phyloP scores from a whole-genome alignment of 1,140 invertebrate species.

The Drosophila sechellia region DNA sequence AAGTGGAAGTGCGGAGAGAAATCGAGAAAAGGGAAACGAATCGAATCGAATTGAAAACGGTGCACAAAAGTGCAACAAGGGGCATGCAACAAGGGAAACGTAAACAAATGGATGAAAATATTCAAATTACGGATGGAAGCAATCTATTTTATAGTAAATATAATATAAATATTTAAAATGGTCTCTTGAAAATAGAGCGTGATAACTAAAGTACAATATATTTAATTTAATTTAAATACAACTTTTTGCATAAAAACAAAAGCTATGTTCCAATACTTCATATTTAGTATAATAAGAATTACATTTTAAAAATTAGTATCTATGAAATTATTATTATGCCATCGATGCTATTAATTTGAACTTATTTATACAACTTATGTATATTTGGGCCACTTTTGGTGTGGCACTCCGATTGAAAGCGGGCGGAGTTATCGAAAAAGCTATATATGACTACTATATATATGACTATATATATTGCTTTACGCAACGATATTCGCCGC shows the following conservation, averaged over 20 bases:
- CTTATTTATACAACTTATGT: slow-evolving; percentile 13
- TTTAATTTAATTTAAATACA: not conserved
- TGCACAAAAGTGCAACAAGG: slow-evolving; percentile 62
- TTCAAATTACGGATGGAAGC: slow-evolving; percentile 18
- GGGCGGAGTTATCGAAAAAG: slow-evolving; percentile 27
- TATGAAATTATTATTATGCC: no score
- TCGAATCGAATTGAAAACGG: slow-evolving; percentile 39
- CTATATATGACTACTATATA: no score
- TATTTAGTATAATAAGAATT: no score
- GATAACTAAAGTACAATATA: not conserved
- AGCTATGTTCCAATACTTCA: no score
- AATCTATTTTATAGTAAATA: not conserved
- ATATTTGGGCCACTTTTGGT: slow-evolving; percentile 32
- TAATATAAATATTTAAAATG: no score
- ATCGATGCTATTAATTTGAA: not conserved
- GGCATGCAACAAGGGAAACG: slow-evolving; percentile 66
- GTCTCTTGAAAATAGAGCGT: no score
- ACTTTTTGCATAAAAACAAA: no score
- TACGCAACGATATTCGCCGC: slow-evolving; percentile 60
- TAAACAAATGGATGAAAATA: slow-evolving; percentile 40
- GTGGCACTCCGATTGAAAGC: slow-evolving; percentile 32
- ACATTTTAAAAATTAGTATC: no score
- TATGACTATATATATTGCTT: slow-evolving; percentile 50
- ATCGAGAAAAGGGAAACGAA: slow-evolving; percentile 36
- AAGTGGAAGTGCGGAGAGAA: slow-evolving; percentile 22